Conservation (phyloP, 2,797 vertebrate genomes). For the Spondyliosoma cantharus region DNA sequence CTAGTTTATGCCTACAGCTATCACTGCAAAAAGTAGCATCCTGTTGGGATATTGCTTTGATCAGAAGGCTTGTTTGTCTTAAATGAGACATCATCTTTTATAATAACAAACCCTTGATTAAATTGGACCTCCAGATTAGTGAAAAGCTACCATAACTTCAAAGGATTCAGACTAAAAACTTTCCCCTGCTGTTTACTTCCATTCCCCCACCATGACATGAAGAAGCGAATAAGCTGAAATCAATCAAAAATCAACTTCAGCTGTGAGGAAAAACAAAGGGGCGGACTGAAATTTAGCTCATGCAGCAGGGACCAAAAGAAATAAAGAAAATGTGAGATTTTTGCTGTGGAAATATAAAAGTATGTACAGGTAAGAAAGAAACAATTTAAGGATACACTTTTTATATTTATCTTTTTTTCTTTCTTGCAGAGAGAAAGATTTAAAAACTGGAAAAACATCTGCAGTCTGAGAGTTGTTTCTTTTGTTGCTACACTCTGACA, state of each 20-base stretch:
- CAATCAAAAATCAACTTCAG: conserved; percentile 9
- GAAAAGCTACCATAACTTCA: conserved; percentile 42
- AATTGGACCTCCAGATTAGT: conserved; percentile 14
- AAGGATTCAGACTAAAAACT: conserved; percentile 29
- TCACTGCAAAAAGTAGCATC: conserved; percentile 25
- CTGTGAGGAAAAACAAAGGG: neutral
- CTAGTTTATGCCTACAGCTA: conserved; percentile 62
- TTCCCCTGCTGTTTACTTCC: conserved; percentile 12
- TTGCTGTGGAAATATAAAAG: neutral
- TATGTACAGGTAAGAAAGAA: neutral
- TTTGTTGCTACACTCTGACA: neutral
- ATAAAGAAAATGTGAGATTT: neutral
- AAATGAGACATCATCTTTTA: conserved; percentile 21
- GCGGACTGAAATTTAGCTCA: conserved; percentile 17
- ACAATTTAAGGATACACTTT: neutral
- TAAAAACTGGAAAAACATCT: neutral
- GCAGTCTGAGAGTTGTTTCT: neutral
- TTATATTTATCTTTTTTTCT: too few relatives aligned
- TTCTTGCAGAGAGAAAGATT: neutral
- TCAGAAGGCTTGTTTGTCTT: conserved; percentile 43
- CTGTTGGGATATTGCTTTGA: conserved; percentile 57
- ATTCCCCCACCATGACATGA: neutral
- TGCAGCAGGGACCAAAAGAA: neutral
- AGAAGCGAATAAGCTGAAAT: neutral
- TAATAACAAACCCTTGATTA: neutral